Base-by-base conservation (phyloP, 2,797 vertebrate genomes). In the Tamandua tetradactyla region DNA sequence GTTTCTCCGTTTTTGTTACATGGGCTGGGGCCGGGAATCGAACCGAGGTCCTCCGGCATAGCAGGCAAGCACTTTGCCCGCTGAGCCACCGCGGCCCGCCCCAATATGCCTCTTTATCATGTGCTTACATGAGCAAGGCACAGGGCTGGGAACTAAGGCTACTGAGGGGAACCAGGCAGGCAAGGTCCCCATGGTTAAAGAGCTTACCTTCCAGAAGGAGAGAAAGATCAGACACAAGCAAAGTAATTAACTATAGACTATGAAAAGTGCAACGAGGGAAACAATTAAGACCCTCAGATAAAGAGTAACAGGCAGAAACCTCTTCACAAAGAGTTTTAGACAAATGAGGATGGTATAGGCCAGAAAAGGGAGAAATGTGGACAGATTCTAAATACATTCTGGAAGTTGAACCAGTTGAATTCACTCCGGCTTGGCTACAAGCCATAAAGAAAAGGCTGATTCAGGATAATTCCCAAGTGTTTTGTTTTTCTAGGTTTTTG, bases 401-500 rank as follows among this genome's bases (percentile, higher is more conserved):
- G 32, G 40, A 84, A 52, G 27, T 13, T n/a, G 44, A 61, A 35
- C 61, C 55, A 49, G 52, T 11, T 76, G 62, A 40, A 78, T 13
- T 84, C 55, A 42, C 40, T 89, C 69, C 49, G 37, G 49, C 52
- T 22, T 22, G 11, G 44, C 66, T 11, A 10, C 0, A 5, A 20
- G 37, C 83, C 72, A 49, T 3, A 7, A 55, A 37, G 32, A 92
- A 86, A 42, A 76, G 15, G 42, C 14, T 15, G 5, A 71, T 68
- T 62, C 20, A 30, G 57, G n/a, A 62, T 8, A 32, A 78, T 35
- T 66, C 66, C 42, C n/a, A 87, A 59, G 20, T 9, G 59, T 74
- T 89, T 72, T 69, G 42, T 61, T 83, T 95, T 84, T 72, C 23
- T 62, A 94, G 87, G 44, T 35, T 78, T 93, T 83, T 62, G 10